Evolutionary conservation across 2,888 invertebrate genomes (phyloP).

Genomic region (Parochlus steinenii): DNA sequence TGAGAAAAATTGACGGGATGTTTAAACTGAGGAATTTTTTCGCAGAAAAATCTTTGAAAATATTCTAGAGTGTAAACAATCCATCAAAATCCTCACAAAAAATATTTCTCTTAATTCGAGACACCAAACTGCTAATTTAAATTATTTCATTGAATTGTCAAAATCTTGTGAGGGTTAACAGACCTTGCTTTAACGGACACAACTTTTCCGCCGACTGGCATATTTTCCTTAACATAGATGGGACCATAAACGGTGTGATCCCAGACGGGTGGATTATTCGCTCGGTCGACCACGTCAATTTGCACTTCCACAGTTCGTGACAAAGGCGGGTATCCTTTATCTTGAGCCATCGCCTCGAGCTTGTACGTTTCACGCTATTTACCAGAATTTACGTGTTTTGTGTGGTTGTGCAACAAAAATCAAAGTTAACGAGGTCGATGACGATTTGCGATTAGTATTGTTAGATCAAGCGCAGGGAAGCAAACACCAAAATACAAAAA

Average conservation of each 20-base stretch:
- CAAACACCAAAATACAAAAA: too few relatives aligned
- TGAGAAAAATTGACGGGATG: too few relatives aligned
- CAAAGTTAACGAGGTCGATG: too few relatives aligned
- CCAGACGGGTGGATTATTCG: constrained; percentile 95
- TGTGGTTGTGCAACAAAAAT: too few relatives aligned
- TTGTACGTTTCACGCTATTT: constrained; percentile 77
- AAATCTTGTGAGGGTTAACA: constrained; percentile 28
- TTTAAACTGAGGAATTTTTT: too few relatives aligned
- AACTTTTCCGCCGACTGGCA: constrained; percentile 94
- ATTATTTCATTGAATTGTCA: constrained; percentile 11
- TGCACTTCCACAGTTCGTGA: constrained; percentile 94
- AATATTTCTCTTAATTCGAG: too few relatives aligned
- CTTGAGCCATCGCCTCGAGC: constrained; percentile 97
- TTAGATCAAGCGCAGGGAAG: too few relatives aligned
- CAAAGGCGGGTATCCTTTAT: constrained; percentile 90
- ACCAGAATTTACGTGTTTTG: too few relatives aligned
- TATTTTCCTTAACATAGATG: constrained; percentile 94
- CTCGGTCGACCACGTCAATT: constrained; percentile 96
- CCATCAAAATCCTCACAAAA: too few relatives aligned
- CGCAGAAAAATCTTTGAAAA: too few relatives aligned
- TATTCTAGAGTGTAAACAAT: too few relatives aligned
- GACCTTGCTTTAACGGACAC: constrained; percentile 98
- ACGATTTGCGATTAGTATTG: too few relatives aligned
- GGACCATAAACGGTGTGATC: constrained; percentile 93
- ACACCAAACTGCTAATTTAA: constrained; percentile 5